Evolutionary conservation across 2,797 vertebrate genomes (phyloP).

Genomic region (Manis crassicaudata): DNA sequence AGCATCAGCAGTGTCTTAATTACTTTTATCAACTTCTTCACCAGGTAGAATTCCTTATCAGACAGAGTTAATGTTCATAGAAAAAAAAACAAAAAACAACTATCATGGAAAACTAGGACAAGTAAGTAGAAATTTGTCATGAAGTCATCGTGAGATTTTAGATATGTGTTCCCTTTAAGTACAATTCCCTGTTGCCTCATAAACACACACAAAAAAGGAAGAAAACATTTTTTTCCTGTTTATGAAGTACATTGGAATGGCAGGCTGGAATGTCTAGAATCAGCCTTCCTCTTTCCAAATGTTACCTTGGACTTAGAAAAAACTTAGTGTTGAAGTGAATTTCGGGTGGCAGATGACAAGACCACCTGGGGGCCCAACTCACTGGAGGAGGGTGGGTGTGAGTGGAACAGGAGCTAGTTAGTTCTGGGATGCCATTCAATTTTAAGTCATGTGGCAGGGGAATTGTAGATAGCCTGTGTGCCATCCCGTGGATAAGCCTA

Average conservation of each 20-base stretch:
- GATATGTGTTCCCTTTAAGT: constrained; percentile 36
- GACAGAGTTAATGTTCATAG: constrained; percentile 1
- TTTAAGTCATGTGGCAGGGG: not conserved
- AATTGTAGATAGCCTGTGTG: not conserved
- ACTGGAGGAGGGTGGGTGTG: not conserved
- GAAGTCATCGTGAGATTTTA: not conserved
- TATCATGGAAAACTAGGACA: constrained; percentile 10
- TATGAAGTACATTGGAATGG: not conserved
- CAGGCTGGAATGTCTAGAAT: not conserved
- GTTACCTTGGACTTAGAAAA: not conserved
- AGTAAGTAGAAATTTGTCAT: not conserved
- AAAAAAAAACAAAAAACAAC: not conserved
- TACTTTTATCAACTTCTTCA: constrained; percentile 26
- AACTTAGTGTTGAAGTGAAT: not conserved
- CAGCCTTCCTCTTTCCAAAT: not conserved
- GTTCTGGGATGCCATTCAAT: not conserved
- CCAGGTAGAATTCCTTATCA: constrained; percentile 16
- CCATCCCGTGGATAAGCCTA: not conserved
- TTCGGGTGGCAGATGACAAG: not conserved
- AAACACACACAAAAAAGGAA: not conserved
- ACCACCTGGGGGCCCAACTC: not conserved
- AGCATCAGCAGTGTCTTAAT: not conserved
- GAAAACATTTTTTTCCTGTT: not conserved
- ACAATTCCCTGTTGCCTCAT: not conserved
- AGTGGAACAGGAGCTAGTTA: too few species aligned